Conservation (phyloP, 2,888 invertebrate species). For the Eupithecia centaureata region DNA sequence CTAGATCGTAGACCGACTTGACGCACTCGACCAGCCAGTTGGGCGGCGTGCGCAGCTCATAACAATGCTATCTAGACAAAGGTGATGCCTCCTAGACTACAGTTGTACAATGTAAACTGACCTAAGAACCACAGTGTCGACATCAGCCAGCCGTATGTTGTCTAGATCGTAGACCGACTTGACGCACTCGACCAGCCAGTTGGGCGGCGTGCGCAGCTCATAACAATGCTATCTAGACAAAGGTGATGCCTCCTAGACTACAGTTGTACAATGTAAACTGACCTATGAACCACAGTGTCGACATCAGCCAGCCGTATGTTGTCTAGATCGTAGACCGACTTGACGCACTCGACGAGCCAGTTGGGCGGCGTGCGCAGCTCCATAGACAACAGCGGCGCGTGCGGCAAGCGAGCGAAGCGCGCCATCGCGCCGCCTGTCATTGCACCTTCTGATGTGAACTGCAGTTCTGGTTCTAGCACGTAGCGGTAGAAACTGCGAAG, state of each 20-base stretch:
- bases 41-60: too few species aligned
- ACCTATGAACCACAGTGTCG: slow-evolving; percentile 93
- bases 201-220: too few species aligned
- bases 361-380: slow-evolving; percentile 93
- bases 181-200: too few species aligned
- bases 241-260: neutral
- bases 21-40: too few species aligned
- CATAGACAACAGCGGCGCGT: slow-evolving; percentile 94
- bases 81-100: too few species aligned
- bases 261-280: slow-evolving; percentile 11
- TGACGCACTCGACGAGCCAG: slow-evolving; percentile 97
- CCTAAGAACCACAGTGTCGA: too few species aligned
- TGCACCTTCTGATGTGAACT: slow-evolving; percentile 89
- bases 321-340: slow-evolving; percentile 97
- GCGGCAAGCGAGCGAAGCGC: slow-evolving; percentile 94
- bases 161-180: too few species aligned
- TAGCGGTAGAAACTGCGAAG: slow-evolving; percentile 94
- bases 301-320: slow-evolving; percentile 98
- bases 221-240: neutral
- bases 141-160: too few species aligned
- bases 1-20: too few species aligned
- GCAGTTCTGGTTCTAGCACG: slow-evolving; percentile 95
- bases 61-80: too few species aligned
- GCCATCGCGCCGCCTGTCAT: slow-evolving; percentile 90
- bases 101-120: too few species aligned